Evolutionary conservation across 2,888 invertebrate species (phyloP).

Genomic region (Vesta saturnalis): DNA sequence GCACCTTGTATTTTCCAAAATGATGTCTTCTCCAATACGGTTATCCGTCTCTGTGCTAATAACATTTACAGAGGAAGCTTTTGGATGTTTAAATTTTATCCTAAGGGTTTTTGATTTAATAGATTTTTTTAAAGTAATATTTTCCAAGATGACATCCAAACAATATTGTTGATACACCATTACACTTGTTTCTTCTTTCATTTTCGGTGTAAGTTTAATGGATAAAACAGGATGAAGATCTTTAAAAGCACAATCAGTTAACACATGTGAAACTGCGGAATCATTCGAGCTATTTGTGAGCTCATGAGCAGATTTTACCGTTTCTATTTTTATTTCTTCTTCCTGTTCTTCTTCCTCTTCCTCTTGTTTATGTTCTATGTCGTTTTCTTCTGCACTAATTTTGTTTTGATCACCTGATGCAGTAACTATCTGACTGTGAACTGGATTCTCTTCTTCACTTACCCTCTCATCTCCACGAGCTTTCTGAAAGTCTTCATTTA

Average conservation of each 20-base stretch:
- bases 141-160: constrained; percentile 51
- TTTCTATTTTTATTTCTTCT: no score
- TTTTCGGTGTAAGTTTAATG: not conserved
- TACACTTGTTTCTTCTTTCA: not conserved
- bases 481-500: not conserved
- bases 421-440: not conserved
- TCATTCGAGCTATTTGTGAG: not conserved
- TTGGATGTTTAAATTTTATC: constrained; percentile 57
- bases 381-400: not conserved
- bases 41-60: constrained; percentile 50
- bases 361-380: not conserved
- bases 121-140: constrained; percentile 47
- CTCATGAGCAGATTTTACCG: not conserved
- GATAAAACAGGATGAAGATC: constrained; percentile 31
- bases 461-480: not conserved
- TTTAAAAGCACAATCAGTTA: constrained; percentile 44
- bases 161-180: constrained; percentile 49
- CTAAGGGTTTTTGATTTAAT: constrained; percentile 44
- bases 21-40: constrained; percentile 42
- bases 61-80: constrained; percentile 49
- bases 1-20: constrained; percentile 46
- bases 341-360: no score
- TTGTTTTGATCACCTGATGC: constrained; percentile 18
- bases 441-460: constrained; percentile 6
- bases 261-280: constrained; percentile 29